Base-by-base conservation (phyloP, 2,113 vertebrate species). In the Melanerpes formicivorus region DNA sequence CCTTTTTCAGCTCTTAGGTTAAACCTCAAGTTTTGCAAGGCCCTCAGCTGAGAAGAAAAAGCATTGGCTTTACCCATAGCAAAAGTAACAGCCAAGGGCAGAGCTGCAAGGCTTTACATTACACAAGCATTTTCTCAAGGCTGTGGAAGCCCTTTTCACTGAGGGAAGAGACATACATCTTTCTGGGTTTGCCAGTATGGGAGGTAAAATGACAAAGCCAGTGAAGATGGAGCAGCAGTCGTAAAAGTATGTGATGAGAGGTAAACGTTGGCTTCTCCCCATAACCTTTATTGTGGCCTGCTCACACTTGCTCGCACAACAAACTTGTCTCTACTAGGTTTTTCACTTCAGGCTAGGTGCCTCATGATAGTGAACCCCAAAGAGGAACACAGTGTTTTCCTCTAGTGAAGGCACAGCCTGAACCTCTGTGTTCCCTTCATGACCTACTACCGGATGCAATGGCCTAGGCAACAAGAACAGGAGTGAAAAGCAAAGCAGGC, bases 241-340 rank as follows among this genome's bases (percentile, higher is more conserved):
- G 0, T 84, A 86, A 86, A 95, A 90, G 18, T 4, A 78, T 5
- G 74, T 80, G 73, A 63, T 80, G 84, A 93, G 62, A 95, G 27
- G 72, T 30, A 59, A 93, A 76, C 25, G 48, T 56, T 93, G 92
- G 82, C 82, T 81, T 90, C 74, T 90, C 73, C 70, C 44, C 59
- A 40, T 23, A 93, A 67, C 34, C 52, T 89, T 80, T 71, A 71
- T 1, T 50, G 56, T 74, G 54, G 72, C 91, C 86, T 95, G 90
- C 86, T 93, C 44, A 69, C 77, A 48, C 88, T 94, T 93, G 90
- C 18, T 93, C 90, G 86, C 54, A 81, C 29, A 84, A 80, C 29
- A 58, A 84, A 81, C 92, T 76, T 91, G 77, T 84, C 84, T 93
- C 63, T 73, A 66, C 75, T 40, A 74, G 69, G 58, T 85, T 95